Base-by-base conservation (phyloP, 1,140 invertebrate genomes). In the Ooceraea biroi region DNA sequence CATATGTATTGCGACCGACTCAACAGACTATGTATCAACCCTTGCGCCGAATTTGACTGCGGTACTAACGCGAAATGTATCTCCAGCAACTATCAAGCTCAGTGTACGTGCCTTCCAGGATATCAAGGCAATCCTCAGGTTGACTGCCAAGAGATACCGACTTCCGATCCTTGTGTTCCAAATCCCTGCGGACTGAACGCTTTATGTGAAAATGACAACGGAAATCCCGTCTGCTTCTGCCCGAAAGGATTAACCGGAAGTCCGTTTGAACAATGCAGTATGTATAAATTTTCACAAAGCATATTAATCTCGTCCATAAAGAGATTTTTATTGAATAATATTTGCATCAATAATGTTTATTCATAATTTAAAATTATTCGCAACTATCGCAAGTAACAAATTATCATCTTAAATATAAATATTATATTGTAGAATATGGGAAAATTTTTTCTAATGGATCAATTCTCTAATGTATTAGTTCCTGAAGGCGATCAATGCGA, bases 191-290 rank as follows among this genome's bases (percentile, higher is more conserved):
- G 98, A 19, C 92, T 96, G 0, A 96, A 97, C 90, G 98, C 98
- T 11, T 93, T 97, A 60, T 98, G 98, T 92, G 97, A 98, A 95
- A 95, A 96, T 55, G 97, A 98, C 89, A 96, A 97, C 90, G 98
- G 97, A 82, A 97, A 96, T 94, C 97, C 97, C 0, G 97, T 98
- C 85, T 98, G 98, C 90, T 98, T 96, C 93, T 99, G 98, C 92
- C 97, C 97, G 0, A 97, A 97, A 92, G 97, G 97, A 86, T 95
- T 97, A 72, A 98, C 98, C 12, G 98, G 98, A 93, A 98, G 98
- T 96, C 98, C 98, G 14, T 98, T 98, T 91, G 96, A 97, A 84
- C 97, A 97, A 94, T 98, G 98, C 95, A 98, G 97, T 98, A 96
- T 96, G 97, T 98, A 91, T 88, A 77, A 60, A 77, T 10, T 83